Percentiles rank a stretch among this genome's conserved stretches.
Conservation (phyloP, 2,113 vertebrate species). For the Myanophis thanlyinensis region DNA sequence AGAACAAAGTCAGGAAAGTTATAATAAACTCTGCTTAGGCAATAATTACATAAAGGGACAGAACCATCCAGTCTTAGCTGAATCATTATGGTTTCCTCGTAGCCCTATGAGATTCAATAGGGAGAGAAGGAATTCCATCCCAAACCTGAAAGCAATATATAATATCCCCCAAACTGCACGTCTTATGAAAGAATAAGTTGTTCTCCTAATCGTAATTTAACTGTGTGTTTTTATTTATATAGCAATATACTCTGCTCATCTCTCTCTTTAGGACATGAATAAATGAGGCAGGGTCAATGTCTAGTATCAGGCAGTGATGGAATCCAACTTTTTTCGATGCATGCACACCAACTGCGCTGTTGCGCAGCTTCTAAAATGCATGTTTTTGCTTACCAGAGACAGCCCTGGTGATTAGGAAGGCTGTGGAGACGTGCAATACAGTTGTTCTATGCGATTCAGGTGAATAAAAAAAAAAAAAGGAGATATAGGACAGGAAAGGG, state of each 20-base stretch:
- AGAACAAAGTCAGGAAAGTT: conserved; percentile 1
- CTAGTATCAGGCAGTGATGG: too few species aligned
- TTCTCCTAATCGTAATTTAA: neutral
- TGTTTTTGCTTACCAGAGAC: too few species aligned
- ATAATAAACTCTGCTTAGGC: neutral
- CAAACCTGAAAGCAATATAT: neutral
- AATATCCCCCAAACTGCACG: neutral
- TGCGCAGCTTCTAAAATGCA: too few species aligned
- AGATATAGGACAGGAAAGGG: too few species aligned
- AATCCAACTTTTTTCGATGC: too few species aligned
- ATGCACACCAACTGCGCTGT: too few species aligned
- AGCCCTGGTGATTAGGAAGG: too few species aligned
- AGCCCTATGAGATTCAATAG: neutral
- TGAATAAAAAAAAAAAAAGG: too few species aligned
- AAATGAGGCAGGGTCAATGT: neutral
- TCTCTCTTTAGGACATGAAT: neutral
- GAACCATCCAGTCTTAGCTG: too few species aligned
- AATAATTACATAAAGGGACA: neutral
- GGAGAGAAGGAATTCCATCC: neutral
- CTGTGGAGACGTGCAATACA: too few species aligned
- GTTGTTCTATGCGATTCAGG: too few species aligned
- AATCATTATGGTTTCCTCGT: neutral
- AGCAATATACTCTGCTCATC: neutral
- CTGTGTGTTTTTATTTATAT: neutral
- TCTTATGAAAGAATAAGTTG: neutral